Evolutionary conservation across 2,113 vertebrate genomes (phyloP).

Genomic region (Mus musculus): DNA sequence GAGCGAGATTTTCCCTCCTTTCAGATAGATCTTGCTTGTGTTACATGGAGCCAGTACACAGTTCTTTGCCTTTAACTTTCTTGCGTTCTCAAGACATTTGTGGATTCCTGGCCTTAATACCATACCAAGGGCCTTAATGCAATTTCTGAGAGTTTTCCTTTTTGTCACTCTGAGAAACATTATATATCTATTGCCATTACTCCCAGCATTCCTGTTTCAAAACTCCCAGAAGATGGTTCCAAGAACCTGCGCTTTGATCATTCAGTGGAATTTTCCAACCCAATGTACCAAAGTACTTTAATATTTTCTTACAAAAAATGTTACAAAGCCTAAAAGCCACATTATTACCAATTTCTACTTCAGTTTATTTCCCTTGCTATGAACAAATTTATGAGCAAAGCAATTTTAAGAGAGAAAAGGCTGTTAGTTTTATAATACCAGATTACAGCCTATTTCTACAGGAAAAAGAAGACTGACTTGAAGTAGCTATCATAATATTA

Average conservation of each 20-base stretch:
- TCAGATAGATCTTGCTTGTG: not conserved
- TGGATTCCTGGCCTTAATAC: not conserved
- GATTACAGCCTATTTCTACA: not conserved
- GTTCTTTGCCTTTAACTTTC: not conserved
- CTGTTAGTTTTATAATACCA: not conserved
- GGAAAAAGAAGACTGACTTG: not conserved
- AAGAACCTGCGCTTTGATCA: not conserved
- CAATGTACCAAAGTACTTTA: not conserved
- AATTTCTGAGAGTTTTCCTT: too few relatives aligned
- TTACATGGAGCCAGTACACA: too few relatives aligned
- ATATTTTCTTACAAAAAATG: not conserved
- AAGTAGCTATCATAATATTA: not conserved
- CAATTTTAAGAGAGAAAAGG: not conserved
- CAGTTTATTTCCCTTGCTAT: not conserved
- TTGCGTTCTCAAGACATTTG: not conserved
- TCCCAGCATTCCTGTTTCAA: not conserved
- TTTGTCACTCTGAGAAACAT: not conserved
- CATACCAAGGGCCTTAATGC: not conserved
- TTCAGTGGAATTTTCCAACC: not conserved
- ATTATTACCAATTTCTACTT: not conserved
- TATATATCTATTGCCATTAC: not conserved
- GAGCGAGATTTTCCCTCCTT: not conserved
- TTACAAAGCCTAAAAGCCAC: not conserved
- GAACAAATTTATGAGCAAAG: not conserved
- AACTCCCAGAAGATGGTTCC: not conserved